Conservation (phyloP, 2,113 vertebrate genomes). For the Nanorana parkeri region DNA sequence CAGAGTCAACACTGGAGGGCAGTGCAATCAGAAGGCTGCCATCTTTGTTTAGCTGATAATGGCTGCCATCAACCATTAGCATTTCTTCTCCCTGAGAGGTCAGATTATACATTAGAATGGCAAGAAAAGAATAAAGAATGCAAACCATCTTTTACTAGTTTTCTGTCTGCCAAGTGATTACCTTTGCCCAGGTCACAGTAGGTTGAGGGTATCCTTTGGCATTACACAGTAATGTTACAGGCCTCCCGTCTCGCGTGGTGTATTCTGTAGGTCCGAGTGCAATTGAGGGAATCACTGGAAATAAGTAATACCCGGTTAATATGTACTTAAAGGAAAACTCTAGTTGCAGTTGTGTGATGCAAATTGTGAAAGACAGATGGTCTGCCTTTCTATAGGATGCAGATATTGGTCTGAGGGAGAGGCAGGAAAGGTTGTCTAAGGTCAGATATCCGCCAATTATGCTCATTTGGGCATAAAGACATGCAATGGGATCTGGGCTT, state of each 20-base stretch:
- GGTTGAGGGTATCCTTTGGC: constrained; percentile 80
- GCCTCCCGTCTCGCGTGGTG: constrained; percentile 77
- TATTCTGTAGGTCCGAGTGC: constrained; percentile 75
- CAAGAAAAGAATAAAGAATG: not conserved
- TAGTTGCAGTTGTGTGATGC: no score
- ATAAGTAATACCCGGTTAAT: constrained; percentile 26
- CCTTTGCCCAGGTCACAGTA: constrained; percentile 86
- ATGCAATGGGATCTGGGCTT: no score
- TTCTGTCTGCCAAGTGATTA: constrained; percentile 57
- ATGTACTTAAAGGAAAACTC: no score
- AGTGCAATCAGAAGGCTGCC: constrained; percentile 79
- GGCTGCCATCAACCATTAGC: constrained; percentile 59
- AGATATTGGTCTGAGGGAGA: no score
- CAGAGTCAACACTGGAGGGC: constrained; percentile 71
- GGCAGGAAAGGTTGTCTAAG: no score
- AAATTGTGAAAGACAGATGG: no score
- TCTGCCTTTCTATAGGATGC: no score
- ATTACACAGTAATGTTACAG: constrained; percentile 77
- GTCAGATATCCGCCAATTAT: no score
- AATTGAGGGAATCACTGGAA: constrained; percentile 87
- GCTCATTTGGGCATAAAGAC: no score
- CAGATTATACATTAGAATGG: not conserved
- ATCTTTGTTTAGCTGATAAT: constrained; percentile 63
- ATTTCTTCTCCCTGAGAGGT: constrained; percentile 73
- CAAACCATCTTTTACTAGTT: no score